A percentile compares a stretch with the other conserved stretches of the same genome.
phyloP scores from a whole-genome alignment of 2,888 invertebrate genomes.

The Lithophane socia region DNA sequence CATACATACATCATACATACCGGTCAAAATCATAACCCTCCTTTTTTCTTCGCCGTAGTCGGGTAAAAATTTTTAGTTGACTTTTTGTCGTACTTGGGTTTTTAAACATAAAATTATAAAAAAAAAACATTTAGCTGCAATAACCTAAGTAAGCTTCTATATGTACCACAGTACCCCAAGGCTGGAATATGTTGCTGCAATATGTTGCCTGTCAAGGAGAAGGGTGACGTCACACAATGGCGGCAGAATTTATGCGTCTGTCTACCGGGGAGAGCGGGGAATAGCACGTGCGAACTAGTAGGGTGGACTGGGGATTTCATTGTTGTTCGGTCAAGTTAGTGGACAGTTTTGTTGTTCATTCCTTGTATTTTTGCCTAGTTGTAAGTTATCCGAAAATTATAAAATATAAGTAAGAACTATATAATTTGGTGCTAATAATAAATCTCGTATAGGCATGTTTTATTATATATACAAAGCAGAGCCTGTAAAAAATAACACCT shows the following conservation, averaged over 20 bases:
- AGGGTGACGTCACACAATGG: conserved; percentile 11
- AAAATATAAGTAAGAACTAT: not conserved
- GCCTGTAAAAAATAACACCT: too few species aligned
- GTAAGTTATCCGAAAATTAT: not conserved
- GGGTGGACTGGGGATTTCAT: not conserved
- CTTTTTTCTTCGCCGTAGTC: too few species aligned
- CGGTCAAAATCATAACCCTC: too few species aligned
- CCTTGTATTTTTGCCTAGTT: not conserved
- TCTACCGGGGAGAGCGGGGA: not conserved
- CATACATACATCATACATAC: too few species aligned
- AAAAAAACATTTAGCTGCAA: not conserved
- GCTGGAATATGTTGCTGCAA: conserved; percentile 10
- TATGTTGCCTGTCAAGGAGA: conserved; percentile 16
- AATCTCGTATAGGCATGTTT: not conserved
- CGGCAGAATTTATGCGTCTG: conserved; percentile 5
- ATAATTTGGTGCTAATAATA: not conserved
- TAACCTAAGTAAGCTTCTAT: not conserved
- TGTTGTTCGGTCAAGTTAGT: not conserved
- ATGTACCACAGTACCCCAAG: not conserved
- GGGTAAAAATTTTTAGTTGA: too few species aligned
- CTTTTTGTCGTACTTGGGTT: too few species aligned
- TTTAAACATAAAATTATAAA: too few species aligned
- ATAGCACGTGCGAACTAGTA: conserved; percentile 6
- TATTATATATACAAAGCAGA: not conserved
- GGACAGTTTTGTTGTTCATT: not conserved